Evolutionary conservation across 2,797 vertebrate genomes (phyloP).

Genomic region (Notamacropus eugenii): DNA sequence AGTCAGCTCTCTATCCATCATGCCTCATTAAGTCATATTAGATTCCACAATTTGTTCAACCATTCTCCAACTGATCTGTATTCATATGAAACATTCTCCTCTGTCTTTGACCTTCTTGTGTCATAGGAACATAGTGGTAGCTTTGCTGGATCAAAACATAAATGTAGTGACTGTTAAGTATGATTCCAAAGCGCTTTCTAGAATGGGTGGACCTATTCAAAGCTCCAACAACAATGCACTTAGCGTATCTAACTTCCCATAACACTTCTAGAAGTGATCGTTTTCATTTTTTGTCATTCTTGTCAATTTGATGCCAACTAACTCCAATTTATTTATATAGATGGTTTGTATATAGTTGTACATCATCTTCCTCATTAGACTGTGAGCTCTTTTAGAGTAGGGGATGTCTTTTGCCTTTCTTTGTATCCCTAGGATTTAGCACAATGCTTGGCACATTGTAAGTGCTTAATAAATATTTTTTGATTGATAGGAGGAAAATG

Average conservation of each 20-base stretch:
- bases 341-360: neutral
- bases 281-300: neutral
- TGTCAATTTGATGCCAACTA: neutral
- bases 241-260: neutral
- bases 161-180: neutral
- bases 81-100: neutral
- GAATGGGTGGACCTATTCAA: neutral
- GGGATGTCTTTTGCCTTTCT: neutral
- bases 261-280: neutral
- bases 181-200: neutral
- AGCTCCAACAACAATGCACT: neutral
- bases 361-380: neutral
- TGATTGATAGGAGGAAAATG: neutral
- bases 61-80: neutral
- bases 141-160: neutral
- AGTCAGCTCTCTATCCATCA: neutral
- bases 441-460: neutral
- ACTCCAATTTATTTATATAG: neutral
- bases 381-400: neutral
- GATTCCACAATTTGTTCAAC: neutral
- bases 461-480: neutral
- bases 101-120: neutral
- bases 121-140: neutral
- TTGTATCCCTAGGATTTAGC: neutral
- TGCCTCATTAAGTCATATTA: neutral